A percentile compares a stretch with the other conserved stretches of the same genome.
Conservation (phyloP, 2,797 vertebrate genomes). For the Labeo calbasu region DNA sequence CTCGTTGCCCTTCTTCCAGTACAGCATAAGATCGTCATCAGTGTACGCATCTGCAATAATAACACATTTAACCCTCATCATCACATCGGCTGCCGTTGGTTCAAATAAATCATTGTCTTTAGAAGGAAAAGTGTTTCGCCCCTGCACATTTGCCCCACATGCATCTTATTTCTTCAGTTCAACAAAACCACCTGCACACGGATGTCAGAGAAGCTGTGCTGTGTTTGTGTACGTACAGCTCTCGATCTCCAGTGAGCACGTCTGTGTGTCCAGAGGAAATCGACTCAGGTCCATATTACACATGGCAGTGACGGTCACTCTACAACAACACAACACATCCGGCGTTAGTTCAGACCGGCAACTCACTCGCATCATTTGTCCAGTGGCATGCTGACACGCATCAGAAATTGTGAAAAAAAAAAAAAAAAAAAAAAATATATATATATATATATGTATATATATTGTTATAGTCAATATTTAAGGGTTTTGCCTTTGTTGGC, state of each 20-base stretch:
- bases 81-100: background rate
- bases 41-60: slow-evolving; percentile 89
- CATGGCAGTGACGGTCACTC: slow-evolving; percentile 97
- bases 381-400: background rate
- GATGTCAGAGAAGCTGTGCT: slow-evolving; percentile 10
- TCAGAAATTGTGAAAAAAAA: no score
- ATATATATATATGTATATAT: no score
- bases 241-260: slow-evolving; percentile 95
- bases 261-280: slow-evolving; percentile 96
- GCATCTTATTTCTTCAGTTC: background rate
- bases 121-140: background rate
- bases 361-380: background rate
- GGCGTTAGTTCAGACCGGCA: background rate
- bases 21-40: slow-evolving; percentile 96
- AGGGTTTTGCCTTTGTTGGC: no score
- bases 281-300: slow-evolving; percentile 99
- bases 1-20: slow-evolving; percentile 97
- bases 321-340: slow-evolving; percentile 61
- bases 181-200: background rate
- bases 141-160: background rate
- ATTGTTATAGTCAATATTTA: no score
- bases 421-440: no score
- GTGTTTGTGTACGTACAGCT: slow-evolving; percentile 87
- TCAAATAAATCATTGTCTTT: background rate
- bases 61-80: background rate